Conservation (phyloP, 2,113 vertebrate species). For the Oryzias curvinotus region DNA sequence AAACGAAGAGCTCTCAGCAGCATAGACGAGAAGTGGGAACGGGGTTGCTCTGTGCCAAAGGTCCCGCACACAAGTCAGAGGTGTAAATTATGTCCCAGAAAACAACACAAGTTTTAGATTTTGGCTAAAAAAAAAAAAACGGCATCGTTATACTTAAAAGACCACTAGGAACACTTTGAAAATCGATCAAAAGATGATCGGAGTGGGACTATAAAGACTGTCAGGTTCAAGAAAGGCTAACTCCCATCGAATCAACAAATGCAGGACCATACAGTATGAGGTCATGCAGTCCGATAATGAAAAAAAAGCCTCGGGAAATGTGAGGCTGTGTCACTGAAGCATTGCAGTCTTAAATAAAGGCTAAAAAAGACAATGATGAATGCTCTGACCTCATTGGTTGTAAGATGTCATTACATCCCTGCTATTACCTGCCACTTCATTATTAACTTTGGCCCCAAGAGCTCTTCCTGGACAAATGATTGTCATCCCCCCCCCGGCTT, state of each 20-base stretch:
- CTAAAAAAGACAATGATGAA: conserved; percentile 32
- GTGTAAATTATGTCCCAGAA: no score
- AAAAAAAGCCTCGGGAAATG: conserved; percentile 35
- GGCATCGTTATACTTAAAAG: no score
- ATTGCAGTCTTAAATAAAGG: conserved; percentile 17
- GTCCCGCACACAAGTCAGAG: no score
- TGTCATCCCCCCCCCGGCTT: conserved; percentile 39
- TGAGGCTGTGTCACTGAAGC: conserved; percentile 45
- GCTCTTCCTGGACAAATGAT: conserved; percentile 42
- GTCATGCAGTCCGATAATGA: conserved; percentile 49
- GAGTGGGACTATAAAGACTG: no score
- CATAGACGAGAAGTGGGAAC: no score
- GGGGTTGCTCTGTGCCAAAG: no score
- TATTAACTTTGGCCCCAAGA: conserved; percentile 20
- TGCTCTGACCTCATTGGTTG: conserved; percentile 27
- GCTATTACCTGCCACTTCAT: background rate
- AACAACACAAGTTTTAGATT: no score
- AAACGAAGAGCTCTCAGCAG: no score
- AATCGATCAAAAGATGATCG: no score
- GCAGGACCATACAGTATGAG: conserved; percentile 35
- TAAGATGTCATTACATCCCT: conserved; percentile 31
- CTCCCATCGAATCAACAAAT: conserved; percentile 7
- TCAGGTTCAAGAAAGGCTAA: no score
- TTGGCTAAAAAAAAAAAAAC: no score
- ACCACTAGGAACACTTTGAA: no score